phyloP scores from a whole-genome alignment of 2,113 vertebrate species.

The Oreotrochilus melanogaster region DNA sequence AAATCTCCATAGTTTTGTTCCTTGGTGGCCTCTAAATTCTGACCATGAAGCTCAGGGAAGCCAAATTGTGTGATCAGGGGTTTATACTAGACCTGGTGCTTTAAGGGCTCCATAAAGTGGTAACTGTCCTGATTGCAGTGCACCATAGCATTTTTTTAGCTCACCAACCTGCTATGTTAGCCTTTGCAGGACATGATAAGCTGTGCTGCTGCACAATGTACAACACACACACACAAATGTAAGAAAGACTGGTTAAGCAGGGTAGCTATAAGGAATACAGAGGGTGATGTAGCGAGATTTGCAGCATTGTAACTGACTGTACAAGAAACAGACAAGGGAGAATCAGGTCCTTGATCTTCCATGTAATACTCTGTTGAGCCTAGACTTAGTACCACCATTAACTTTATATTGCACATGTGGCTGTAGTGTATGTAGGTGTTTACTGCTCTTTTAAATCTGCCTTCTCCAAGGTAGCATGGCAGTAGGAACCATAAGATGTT shows the following conservation, averaged over 20 bases:
- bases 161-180: not conserved
- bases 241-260: not conserved
- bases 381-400: not conserved
- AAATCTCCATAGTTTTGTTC: not conserved
- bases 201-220: not conserved
- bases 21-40: not conserved
- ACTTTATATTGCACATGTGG: not conserved
- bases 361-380: not conserved
- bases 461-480: not conserved
- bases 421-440: not conserved
- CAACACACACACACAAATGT: not conserved
- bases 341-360: not conserved
- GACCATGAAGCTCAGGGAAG: not conserved
- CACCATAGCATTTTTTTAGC: not conserved
- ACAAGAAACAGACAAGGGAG: not conserved
- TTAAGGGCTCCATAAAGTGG: not conserved
- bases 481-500: not conserved
- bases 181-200: rapidly evolving
- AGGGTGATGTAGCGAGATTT: not conserved
- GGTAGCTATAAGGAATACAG: not conserved
- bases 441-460: not conserved
- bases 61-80: not conserved
- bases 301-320: not conserved
- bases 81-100: not conserved
- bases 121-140: not conserved